Evolutionary conservation across 2,888 invertebrate species (phyloP).

Genomic region (Oegoconia quadripuncta): DNA sequence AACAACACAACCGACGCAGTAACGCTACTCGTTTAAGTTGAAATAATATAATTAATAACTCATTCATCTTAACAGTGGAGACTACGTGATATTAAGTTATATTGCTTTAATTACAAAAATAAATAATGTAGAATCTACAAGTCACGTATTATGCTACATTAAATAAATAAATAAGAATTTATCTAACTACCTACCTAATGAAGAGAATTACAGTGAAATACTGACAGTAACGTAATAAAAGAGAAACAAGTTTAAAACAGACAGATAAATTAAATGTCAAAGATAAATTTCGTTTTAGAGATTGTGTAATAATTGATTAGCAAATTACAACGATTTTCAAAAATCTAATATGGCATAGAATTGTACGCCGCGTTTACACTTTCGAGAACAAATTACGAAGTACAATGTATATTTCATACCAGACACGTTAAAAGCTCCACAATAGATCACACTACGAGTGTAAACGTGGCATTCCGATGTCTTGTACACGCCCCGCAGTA

Average conservation of each 20-base stretch:
- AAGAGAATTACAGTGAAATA: slow-evolving; percentile 67
- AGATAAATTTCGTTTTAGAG: slow-evolving; percentile 45
- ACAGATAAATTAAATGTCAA: slow-evolving; percentile 33
- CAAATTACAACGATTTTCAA: no score
- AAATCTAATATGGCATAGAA: no score
- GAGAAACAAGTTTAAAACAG: slow-evolving; percentile 28
- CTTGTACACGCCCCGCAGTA: no score
- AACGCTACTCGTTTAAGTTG: slow-evolving; percentile 23
- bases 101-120: slow-evolving; percentile 59
- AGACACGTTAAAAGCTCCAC: no score
- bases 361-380: no score
- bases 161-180: slow-evolving; percentile 75
- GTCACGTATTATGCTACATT: slow-evolving; percentile 58
- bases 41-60: slow-evolving; percentile 26
- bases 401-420: no score
- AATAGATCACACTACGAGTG: no score
- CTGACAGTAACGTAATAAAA: slow-evolving; percentile 54
- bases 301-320: no score
- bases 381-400: no score
- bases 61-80: slow-evolving; percentile 43
- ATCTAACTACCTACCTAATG: slow-evolving; percentile 70
- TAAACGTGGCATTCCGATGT: no score
- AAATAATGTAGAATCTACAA: slow-evolving; percentile 58
- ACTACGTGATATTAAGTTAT: slow-evolving; percentile 48
- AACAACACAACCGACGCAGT: slow-evolving; percentile 33